Evolutionary conservation across 92 coral and sea anemone genomes (phyloP), one percentile per base, ranked within the genome.

Genomic region (Epizoanthus fatuus): DNA sequence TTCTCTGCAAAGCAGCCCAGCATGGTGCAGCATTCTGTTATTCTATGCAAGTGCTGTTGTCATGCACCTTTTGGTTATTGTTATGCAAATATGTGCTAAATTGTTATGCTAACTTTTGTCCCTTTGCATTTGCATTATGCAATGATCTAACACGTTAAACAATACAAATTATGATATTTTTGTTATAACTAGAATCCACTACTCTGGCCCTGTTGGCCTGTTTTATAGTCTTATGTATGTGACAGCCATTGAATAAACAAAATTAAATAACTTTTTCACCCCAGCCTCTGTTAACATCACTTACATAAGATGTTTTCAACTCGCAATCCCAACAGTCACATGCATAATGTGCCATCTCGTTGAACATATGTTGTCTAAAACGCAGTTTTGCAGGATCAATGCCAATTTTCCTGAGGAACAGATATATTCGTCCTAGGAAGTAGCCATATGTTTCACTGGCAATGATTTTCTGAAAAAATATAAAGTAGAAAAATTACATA

Each of bases 321-420:
- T 97, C 99, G 5, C 97, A 98, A 74, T 97, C 99, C 99, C 99
- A 97, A 74, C 99, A 97, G 74, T 97, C 99, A 74, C 99, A 97
- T 7, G 99, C 99, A 65, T 97, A 97, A 81, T 97, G 99, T 10
- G 99, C 99, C 99, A 97, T 97, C 78, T 97, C 99, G 69, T 97
- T 97, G 57, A 95, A 95, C 94, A 97, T 95, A 91, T 97, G 99
- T 75, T 97, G 99, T 58, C 99, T 88, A 53, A 97, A 97, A 63
- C 98, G 94, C 5, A 97, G 81, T 63, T 92, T 94, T 15, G 80
- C 88, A 5, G 96, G 95, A 74, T 97, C 93, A 19, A 92, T 84
- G 69, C 99, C 99, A 83, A 94, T 90, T 86, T 97, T 97, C 74
- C 76, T 67, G 19, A 97, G 87, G 89, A 95, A 97, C 90, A 89